Percentiles rank a stretch among this genome's conserved stretches.
phyloP scores from a whole-genome alignment of 2,888 invertebrate species.

The Chloroclysta siterata region DNA sequence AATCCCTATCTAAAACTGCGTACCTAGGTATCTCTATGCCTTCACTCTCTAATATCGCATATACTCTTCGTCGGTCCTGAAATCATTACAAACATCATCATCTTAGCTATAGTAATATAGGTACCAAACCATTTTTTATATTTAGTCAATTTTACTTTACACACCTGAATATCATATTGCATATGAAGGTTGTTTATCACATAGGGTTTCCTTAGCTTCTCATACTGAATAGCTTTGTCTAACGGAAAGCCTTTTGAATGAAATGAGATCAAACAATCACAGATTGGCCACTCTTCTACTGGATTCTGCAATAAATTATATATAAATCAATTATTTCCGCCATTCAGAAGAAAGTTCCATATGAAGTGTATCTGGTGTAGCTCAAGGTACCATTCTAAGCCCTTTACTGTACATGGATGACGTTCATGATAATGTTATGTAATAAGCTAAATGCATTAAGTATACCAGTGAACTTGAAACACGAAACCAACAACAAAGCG shows the following conservation, averaged over 20 bases:
- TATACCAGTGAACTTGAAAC: constrained; percentile 48
- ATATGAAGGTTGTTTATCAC: constrained; percentile 99
- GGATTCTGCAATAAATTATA: constrained; percentile 87
- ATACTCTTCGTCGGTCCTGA: constrained; percentile 96
- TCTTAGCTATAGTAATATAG: background rate
- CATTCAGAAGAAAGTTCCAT: constrained; percentile 1
- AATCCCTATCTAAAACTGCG: constrained; percentile 97
- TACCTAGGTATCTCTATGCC: constrained; percentile 99
- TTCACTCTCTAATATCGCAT: constrained; percentile 95
- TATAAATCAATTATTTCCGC: constrained; percentile 12
- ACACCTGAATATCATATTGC: constrained; percentile 98
- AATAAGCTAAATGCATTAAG: constrained; percentile 29
- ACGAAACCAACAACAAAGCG: constrained; percentile 59
- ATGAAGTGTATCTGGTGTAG: constrained; percentile 22
- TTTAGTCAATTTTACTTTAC: constrained; percentile 15
- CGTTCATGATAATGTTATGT: constrained; percentile 19
- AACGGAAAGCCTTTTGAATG: constrained; percentile 99
- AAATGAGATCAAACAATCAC: constrained; percentile 99
- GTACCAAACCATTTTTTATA: no score
- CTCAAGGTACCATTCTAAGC: constrained; percentile 34
- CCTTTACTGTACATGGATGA: constrained; percentile 30
- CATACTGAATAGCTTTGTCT: constrained; percentile 98
- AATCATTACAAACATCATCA: constrained; percentile 33
- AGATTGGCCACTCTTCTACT: constrained; percentile 98
- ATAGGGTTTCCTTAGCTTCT: constrained; percentile 96